phyloP scores from a whole-genome alignment of 2,888 invertebrate genomes.

The Lutraria lutraria region DNA sequence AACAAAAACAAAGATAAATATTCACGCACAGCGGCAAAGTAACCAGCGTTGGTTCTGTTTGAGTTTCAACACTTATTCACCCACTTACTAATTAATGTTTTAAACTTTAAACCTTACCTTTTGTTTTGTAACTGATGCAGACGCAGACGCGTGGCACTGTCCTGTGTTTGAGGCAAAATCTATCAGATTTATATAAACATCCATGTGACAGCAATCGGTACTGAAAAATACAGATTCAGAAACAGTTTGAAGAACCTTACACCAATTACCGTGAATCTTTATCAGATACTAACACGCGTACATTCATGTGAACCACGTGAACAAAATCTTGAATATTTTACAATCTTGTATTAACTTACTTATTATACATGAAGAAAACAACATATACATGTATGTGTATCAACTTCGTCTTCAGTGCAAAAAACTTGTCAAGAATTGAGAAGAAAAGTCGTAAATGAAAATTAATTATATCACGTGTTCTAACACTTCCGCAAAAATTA shows the following conservation, averaged over 20 bases:
- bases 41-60: background rate
- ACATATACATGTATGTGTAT: too few species aligned
- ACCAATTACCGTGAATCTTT: background rate
- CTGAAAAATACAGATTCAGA: slow-evolving; percentile 28
- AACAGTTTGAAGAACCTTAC: background rate
- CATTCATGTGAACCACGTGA: background rate
- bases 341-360: too few species aligned
- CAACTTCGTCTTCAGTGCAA: too few species aligned
- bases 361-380: too few species aligned
- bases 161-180: slow-evolving; percentile 51
- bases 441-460: too few species aligned
- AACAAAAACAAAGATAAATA: background rate
- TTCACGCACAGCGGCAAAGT: background rate
- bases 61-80: background rate
- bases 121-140: background rate
- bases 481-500: too few species aligned
- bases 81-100: background rate
- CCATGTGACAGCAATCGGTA: slow-evolving; percentile 51
- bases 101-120: background rate
- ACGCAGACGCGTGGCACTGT: slow-evolving; percentile 33
- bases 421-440: too few species aligned
- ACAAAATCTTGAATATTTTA: background rate
- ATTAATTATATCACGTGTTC: too few species aligned
- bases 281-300: background rate
- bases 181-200: slow-evolving; percentile 34